Evolutionary conservation across 2,113 vertebrate genomes (phyloP), one percentile per base, ranked within the genome.

Genomic region (Percopsis transmontana): DNA sequence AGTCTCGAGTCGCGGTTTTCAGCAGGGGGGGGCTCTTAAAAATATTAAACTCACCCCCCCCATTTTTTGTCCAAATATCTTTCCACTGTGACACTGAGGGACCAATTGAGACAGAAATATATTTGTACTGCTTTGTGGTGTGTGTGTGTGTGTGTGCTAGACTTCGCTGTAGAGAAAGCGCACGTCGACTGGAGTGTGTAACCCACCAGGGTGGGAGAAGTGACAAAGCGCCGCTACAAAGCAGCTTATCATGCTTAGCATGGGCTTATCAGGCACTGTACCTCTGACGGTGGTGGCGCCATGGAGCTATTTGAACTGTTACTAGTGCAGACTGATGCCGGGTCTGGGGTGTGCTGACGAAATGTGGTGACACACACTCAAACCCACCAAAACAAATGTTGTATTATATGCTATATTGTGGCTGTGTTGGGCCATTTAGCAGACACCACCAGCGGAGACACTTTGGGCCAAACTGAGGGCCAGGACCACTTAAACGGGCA

Each of bases 51-150:
- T 66, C 62, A 70, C 40, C 82, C 81, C 87, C 84, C 83, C 67
- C 18, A 57, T 80, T 58, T 83, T 83, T 74, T 76, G 83, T 87
- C 84, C 88, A 89, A 91, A 77, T 85, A 80, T 89, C 85, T 87
- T 87, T 88, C 81, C 85, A 86, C 66, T 80, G 82, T 80, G 87
- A 89, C 88, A 87, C 88, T 87, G 7, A 77, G 89, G 88, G 89
- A 92, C 90, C 90, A 91, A 91, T 87, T 92, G 88, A 88, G 85
- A 88, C 76, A 76, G 76, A 91, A 88, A 87, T 90, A 70, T 90
- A 83, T 91, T 92, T 89, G 88, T 84, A 80, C 84, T 45, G 81
- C 78, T 83, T 75, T 68, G 78, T 74, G 74, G 77, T 68, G 69
- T 69, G 75, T 64, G 54, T 76, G 72, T 70, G 77, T 57, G 55